These are phyloP conservation scores for Dendrolimus kikuchii DNA, from an alignment of 1,140 invertebrate species.

Conservation along the genomic window DNA sequence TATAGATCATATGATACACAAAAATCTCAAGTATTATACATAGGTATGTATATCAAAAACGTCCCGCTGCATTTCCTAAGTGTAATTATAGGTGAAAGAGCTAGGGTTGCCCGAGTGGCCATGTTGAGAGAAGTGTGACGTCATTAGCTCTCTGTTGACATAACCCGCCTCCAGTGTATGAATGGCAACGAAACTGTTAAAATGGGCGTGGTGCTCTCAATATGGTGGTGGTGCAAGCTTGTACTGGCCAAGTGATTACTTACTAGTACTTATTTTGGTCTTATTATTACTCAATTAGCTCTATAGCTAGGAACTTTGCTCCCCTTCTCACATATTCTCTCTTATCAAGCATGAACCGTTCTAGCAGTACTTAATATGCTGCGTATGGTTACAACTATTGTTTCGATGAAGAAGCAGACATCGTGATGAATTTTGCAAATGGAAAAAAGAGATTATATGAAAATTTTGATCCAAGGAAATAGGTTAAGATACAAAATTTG, in stretches of 20 bases:
- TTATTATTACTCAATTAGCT: background rate
- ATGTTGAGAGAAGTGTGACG: constrained; percentile 44
- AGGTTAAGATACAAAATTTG: too few species aligned
- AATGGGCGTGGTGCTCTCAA: constrained; percentile 27
- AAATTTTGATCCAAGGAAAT: too few species aligned
- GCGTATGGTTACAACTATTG: too few species aligned
- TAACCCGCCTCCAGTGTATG: constrained; percentile 32
- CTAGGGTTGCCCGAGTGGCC: constrained; percentile 39
- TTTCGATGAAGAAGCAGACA: too few species aligned
- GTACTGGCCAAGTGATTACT: background rate
- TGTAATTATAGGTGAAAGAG: constrained; percentile 36
- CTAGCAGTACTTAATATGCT: too few species aligned
- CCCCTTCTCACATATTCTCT: too few species aligned
- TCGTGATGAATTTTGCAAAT: too few species aligned
- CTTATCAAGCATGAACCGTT: too few species aligned
- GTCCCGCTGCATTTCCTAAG: constrained; percentile 25
- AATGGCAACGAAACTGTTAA: constrained; percentile 26
- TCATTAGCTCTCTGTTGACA: constrained; percentile 41
- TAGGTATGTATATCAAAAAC: constrained; percentile 17
- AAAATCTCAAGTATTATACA: constrained; percentile 1
- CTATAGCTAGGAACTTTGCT: too few species aligned
- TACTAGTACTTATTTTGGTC: background rate
- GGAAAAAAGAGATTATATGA: too few species aligned
- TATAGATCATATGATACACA: background rate
- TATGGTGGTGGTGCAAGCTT: constrained; percentile 13